phyloP scores from a whole-genome alignment of 2,113 vertebrate species.

The Arvicanthis niloticus region DNA sequence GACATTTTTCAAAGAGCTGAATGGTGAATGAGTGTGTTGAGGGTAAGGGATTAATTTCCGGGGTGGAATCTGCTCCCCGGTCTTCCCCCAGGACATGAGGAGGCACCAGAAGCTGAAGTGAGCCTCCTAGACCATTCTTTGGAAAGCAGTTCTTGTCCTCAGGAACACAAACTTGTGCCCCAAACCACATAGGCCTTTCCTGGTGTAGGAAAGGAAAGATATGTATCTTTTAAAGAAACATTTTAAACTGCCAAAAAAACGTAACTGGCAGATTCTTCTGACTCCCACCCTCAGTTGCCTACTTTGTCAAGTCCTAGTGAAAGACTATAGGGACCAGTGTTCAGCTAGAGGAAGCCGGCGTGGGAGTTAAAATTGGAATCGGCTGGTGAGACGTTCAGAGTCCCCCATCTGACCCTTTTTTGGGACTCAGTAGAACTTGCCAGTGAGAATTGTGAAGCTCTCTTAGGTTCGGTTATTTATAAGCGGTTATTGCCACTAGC shows the following conservation, averaged over 20 bases:
- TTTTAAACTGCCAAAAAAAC: background rate
- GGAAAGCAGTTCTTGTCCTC: background rate
- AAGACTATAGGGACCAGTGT: background rate
- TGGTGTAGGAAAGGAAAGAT: background rate
- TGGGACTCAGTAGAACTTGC: accelerated
- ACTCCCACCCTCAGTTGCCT: background rate
- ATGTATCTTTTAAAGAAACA: background rate
- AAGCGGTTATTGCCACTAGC: background rate
- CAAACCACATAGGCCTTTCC: background rate
- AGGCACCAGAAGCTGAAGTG: background rate
- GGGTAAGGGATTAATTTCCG: background rate
- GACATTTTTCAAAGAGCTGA: background rate
- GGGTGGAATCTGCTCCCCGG: accelerated
- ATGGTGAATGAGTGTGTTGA: background rate
- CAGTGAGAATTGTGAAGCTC: background rate
- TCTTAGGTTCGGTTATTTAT: background rate
- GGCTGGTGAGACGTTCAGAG: background rate
- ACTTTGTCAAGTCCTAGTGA: background rate
- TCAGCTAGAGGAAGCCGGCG: background rate
- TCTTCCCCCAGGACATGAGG: background rate
- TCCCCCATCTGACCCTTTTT: background rate
- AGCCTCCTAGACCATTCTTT: background rate
- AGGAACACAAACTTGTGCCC: too few relatives aligned
- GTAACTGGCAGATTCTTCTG: background rate
- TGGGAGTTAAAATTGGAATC: background rate